Conservation (phyloP, 2,888 invertebrate genomes). For the Acleris emargana region DNA sequence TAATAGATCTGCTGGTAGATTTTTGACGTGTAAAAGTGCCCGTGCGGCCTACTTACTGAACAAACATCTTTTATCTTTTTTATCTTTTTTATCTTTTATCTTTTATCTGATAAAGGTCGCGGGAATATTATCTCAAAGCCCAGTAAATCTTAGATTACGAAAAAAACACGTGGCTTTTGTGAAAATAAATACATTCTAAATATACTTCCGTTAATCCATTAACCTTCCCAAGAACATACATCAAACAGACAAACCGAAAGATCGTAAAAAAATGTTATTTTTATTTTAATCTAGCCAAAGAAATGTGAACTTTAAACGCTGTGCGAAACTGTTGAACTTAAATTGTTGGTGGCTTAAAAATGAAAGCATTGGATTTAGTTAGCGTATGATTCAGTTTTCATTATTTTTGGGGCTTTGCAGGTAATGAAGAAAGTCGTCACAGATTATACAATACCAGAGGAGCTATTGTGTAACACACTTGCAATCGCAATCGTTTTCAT, state of each 20-base stretch:
- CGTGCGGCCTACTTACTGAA: no score
- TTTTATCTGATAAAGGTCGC: no score
- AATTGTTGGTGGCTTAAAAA: not conserved
- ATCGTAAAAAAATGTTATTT: slow-evolving; percentile 31
- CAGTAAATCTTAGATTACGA: slow-evolving; percentile 23
- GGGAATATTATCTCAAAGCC: slow-evolving; percentile 18
- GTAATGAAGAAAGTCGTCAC: no score
- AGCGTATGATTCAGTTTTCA: no score
- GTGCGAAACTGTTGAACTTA: not conserved
- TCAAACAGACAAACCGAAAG: slow-evolving; percentile 28
- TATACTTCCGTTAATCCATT: slow-evolving; percentile 26
- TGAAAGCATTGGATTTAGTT: slow-evolving; percentile 9
- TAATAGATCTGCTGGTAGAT: no score
- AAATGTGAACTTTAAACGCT: slow-evolving; percentile 1
- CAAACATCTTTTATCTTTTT: no score
- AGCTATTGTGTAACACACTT: no score
- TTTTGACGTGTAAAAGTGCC: no score
- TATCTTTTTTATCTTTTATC: no score
- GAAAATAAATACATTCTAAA: slow-evolving; percentile 34
- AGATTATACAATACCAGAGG: no score
- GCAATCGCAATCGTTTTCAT: no score
- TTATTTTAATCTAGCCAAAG: not conserved
- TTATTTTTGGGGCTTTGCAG: no score
- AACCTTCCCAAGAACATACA: slow-evolving; percentile 31
- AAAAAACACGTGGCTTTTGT: slow-evolving; percentile 25